phyloP scores from a whole-genome alignment of 2,797 vertebrate species.

The Sitta carolinensis region DNA sequence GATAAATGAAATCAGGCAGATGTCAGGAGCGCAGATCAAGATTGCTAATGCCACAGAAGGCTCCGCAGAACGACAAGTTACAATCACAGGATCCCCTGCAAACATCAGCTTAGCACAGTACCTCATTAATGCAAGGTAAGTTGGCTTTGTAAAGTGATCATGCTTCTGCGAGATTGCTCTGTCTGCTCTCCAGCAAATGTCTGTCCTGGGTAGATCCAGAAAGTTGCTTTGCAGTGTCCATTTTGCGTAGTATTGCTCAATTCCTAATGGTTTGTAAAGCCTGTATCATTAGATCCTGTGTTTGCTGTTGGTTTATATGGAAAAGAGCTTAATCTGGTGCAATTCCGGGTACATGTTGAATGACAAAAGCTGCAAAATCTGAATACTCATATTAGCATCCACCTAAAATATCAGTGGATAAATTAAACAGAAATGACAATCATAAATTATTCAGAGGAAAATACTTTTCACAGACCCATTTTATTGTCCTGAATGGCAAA shows the following conservation, averaged over 20 bases:
- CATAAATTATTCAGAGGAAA: not conserved
- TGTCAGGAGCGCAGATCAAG: slow-evolving; percentile 96
- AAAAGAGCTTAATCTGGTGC: not conserved
- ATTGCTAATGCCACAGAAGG: slow-evolving; percentile 94
- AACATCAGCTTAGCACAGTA: slow-evolving; percentile 95
- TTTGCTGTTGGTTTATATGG: not conserved
- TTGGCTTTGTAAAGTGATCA: slow-evolving; percentile 56
- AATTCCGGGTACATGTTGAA: not conserved
- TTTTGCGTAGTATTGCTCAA: not conserved
- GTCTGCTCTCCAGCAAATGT: slow-evolving; percentile 34
- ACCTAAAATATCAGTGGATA: not conserved
- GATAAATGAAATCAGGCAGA: slow-evolving; percentile 98
- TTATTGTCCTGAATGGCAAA: slow-evolving; percentile 48
- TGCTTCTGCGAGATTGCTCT: slow-evolving; percentile 27
- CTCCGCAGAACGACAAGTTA: slow-evolving; percentile 91
- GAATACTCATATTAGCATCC: not conserved
- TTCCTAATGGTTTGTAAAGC: not conserved
- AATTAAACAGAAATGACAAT: not conserved
- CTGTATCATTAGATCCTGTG: not conserved
- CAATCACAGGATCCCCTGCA: slow-evolving; percentile 91
- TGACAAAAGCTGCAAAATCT: not conserved
- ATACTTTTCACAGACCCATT: not conserved
- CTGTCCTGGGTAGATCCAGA: slow-evolving; percentile 40
- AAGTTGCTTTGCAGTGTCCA: slow-evolving; percentile 35
- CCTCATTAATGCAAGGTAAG: slow-evolving; percentile 96